Evolutionary conservation across 2,797 vertebrate species (phyloP).

Genomic region (Sebastes hubbsi): DNA sequence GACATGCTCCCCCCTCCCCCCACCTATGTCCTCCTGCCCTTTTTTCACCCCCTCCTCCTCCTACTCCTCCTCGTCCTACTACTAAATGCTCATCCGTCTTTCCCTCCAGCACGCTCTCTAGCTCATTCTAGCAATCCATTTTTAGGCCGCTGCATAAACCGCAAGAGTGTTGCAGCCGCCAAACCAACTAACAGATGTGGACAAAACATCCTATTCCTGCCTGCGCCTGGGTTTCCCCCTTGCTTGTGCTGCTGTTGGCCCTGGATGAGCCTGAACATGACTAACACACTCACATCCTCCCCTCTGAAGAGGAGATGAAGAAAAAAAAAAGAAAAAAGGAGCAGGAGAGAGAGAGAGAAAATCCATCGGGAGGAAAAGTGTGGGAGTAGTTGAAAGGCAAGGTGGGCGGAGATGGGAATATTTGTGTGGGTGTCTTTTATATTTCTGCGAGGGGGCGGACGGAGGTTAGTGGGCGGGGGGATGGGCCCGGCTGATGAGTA

Average conservation of each 20-base stretch:
- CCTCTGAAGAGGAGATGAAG: slow-evolving; percentile 21
- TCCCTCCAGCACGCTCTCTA: slow-evolving; percentile 45
- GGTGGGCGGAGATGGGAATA: slow-evolving; percentile 74
- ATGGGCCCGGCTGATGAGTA: slow-evolving; percentile 77
- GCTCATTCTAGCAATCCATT: slow-evolving; percentile 67
- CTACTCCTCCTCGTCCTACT: not conserved
- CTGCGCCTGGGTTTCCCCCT: slow-evolving; percentile 73
- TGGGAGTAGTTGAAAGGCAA: slow-evolving; percentile 70
- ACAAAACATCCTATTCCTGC: slow-evolving; percentile 78
- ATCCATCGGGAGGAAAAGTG: slow-evolving; percentile 60
- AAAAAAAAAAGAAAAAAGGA: not conserved
- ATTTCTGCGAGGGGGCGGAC: slow-evolving; percentile 68
- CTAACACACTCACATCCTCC: slow-evolving; percentile 70
- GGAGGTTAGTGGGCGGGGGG: slow-evolving; percentile 77
- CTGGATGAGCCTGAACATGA: slow-evolving; percentile 78
- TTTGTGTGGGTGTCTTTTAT: slow-evolving; percentile 75
- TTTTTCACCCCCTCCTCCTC: not conserved
- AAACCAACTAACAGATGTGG: slow-evolving; percentile 77
- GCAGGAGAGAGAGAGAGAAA: slow-evolving; percentile 43
- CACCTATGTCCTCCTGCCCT: slow-evolving; percentile 51
- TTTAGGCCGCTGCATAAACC: slow-evolving; percentile 72
- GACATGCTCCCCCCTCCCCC: slow-evolving; percentile 65
- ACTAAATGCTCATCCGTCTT: slow-evolving; percentile 59
- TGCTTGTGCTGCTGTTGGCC: slow-evolving; percentile 71
- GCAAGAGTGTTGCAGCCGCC: slow-evolving; percentile 67